phyloP scores from a whole-genome alignment of 2,888 invertebrate species.

The Cryptosula pallasiana region DNA sequence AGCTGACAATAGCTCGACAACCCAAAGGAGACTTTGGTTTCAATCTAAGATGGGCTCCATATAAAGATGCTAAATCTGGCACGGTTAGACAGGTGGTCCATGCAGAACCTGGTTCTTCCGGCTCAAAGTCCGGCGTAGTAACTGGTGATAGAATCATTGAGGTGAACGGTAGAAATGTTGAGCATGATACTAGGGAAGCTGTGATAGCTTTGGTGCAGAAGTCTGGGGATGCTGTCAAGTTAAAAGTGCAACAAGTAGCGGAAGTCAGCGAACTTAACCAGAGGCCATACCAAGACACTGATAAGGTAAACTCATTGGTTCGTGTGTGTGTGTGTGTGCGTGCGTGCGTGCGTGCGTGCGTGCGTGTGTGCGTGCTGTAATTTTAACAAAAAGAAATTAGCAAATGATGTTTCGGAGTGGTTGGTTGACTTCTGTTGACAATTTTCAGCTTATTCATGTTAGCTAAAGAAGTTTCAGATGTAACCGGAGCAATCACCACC shows the following conservation, averaged over 20 bases:
- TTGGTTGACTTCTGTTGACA: too few relatives aligned
- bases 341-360: too few relatives aligned
- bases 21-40: conserved; percentile 90
- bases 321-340: too few relatives aligned
- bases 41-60: conserved; percentile 79
- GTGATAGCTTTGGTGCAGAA: conserved; percentile 78
- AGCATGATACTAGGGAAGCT: conserved; percentile 78
- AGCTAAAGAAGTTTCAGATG: too few relatives aligned
- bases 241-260: conserved; percentile 89
- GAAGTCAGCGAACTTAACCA: conserved; percentile 80
- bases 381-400: too few relatives aligned
- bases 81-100: conserved; percentile 68
- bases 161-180: conserved; percentile 81
- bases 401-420: too few relatives aligned
- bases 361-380: too few relatives aligned
- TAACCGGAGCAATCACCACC: too few relatives aligned
- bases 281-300: neutral
- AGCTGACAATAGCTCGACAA: conserved; percentile 63
- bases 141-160: conserved; percentile 91
- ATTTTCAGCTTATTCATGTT: too few relatives aligned
- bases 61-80: conserved; percentile 57
- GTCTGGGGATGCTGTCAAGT: conserved; percentile 57
- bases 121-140: conserved; percentile 70
- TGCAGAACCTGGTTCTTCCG: conserved; percentile 79
- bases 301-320: too few relatives aligned